Evolutionary conservation across 2,113 vertebrate genomes (phyloP).

Genomic region (Genyomyrus donnyi): DNA sequence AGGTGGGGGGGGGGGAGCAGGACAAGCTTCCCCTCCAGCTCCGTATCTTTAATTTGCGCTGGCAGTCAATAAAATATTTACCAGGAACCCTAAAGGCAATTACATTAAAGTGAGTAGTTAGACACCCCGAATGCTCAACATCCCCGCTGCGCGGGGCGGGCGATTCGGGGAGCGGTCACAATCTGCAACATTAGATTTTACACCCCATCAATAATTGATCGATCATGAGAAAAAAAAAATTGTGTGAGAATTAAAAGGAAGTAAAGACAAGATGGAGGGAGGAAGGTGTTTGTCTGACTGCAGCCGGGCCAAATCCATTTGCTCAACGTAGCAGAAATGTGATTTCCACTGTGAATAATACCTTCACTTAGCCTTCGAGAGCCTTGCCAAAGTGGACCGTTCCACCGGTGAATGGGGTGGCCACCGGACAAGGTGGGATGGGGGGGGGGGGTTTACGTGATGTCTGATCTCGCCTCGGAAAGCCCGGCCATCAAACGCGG

Average conservation of each 20-base stretch:
- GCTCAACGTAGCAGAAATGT: constrained; percentile 58
- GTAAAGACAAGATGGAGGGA: background rate
- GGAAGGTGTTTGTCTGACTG: constrained; percentile 23
- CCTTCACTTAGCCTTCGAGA: constrained; percentile 22
- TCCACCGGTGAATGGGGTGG: background rate
- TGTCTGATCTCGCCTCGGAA: background rate
- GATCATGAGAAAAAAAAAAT: constrained; percentile 25
- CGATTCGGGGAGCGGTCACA: constrained; percentile 80
- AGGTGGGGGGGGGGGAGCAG: constrained; percentile 15
- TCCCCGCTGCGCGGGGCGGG: constrained; percentile 68
- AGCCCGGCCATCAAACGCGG: background rate
- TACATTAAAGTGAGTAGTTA: constrained; percentile 89
- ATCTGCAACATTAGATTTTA: constrained; percentile 87
- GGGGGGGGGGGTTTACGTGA: background rate
- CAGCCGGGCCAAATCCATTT: constrained; percentile 51
- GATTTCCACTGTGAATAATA: constrained; percentile 40
- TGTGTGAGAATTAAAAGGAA: constrained; percentile 28
- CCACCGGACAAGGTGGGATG: background rate
- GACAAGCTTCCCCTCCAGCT: constrained; percentile 43
- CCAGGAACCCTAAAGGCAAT: constrained; percentile 81
- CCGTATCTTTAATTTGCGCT: constrained; percentile 73
- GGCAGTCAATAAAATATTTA: constrained; percentile 91
- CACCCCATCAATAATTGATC: constrained; percentile 82
- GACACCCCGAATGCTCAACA: constrained; percentile 72
- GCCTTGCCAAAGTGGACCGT: background rate